phyloP scores from a whole-genome alignment of 2,888 invertebrate species.

The Cheilosia scutellata region DNA sequence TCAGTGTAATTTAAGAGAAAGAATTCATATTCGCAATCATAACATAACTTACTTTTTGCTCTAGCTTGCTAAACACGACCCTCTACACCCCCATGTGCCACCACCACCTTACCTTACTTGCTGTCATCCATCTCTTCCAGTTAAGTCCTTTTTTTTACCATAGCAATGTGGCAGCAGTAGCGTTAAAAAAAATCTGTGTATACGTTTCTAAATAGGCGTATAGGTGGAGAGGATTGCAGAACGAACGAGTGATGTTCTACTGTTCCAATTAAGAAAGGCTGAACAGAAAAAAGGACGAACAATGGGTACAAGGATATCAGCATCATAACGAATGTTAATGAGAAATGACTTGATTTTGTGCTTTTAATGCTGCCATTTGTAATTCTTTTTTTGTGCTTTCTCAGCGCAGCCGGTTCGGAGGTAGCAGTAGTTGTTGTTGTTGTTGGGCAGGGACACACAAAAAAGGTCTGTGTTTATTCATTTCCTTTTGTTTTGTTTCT shows the following conservation, averaged over 20 bases:
- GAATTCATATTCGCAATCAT: slow-evolving; percentile 68
- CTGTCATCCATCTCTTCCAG: slow-evolving; percentile 4
- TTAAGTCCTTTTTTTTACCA: slow-evolving; percentile 34
- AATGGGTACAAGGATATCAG: slow-evolving; percentile 74
- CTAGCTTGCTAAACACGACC: background rate
- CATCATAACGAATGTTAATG: slow-evolving; percentile 76
- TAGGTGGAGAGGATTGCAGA: background rate
- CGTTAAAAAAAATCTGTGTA: slow-evolving; percentile 22
- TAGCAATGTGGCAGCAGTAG: slow-evolving; percentile 7
- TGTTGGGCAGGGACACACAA: background rate
- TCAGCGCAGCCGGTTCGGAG: background rate
- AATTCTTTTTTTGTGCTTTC: slow-evolving; percentile 51
- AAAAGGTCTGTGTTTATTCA: slow-evolving; percentile 8
- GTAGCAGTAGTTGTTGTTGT: no score
- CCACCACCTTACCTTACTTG: no score
- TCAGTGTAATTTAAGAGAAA: slow-evolving; percentile 56
- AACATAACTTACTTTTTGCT: slow-evolving; percentile 54
- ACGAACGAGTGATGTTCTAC: slow-evolving; percentile 64
- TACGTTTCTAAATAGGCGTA: slow-evolving; percentile 36
- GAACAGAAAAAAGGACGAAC: slow-evolving; percentile 66
- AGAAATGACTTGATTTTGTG: slow-evolving; percentile 76
- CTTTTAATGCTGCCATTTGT: slow-evolving; percentile 75
- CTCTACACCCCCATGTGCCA: background rate
- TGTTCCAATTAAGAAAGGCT: slow-evolving; percentile 71
- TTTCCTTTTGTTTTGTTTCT: background rate